Evolutionary conservation across 2,888 invertebrate species (phyloP).

Genomic region (Lycophotia porphyrea): DNA sequence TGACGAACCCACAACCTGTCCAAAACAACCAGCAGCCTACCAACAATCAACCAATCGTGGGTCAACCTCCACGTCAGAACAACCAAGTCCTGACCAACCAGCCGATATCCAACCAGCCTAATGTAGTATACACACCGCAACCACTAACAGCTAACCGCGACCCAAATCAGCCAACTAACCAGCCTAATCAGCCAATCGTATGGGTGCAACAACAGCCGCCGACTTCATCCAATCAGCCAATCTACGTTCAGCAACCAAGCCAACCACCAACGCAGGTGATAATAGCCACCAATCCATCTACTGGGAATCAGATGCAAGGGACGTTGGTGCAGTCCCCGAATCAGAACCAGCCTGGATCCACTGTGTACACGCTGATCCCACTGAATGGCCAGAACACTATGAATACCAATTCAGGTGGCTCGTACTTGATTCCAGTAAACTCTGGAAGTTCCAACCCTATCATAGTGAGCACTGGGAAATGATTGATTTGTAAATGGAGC

Average conservation of each 20-base stretch:
- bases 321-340: conserved; percentile 47
- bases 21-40: conserved; percentile 27
- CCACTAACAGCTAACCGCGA: conserved; percentile 47
- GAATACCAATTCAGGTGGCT: conserved; percentile 43
- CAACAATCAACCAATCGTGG: conserved; percentile 32
- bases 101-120: conserved; percentile 39
- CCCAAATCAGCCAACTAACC: conserved; percentile 46
- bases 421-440: conserved; percentile 53
- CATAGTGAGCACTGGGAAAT: conserved; percentile 33
- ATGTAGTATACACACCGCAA: conserved; percentile 41
- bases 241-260: conserved; percentile 50
- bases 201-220: conserved; percentile 60
- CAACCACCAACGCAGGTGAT: conserved; percentile 49
- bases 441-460: conserved; percentile 44
- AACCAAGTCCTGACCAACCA: conserved; percentile 47
- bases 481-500: background rate
- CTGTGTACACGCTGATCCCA: conserved; percentile 71
- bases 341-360: conserved; percentile 58
- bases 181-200: conserved; percentile 53
- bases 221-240: conserved; percentile 48
- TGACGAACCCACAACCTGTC: conserved; percentile 38
- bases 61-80: conserved; percentile 12
- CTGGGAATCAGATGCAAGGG: conserved; percentile 43
- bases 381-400: conserved; percentile 55
- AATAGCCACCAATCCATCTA: conserved; percentile 44